Percentiles rank a stretch among this genome's conserved stretches.
Evolutionary conservation across 1,140 invertebrate species (phyloP).

Genomic region (Drosophila neocordata): DNA sequence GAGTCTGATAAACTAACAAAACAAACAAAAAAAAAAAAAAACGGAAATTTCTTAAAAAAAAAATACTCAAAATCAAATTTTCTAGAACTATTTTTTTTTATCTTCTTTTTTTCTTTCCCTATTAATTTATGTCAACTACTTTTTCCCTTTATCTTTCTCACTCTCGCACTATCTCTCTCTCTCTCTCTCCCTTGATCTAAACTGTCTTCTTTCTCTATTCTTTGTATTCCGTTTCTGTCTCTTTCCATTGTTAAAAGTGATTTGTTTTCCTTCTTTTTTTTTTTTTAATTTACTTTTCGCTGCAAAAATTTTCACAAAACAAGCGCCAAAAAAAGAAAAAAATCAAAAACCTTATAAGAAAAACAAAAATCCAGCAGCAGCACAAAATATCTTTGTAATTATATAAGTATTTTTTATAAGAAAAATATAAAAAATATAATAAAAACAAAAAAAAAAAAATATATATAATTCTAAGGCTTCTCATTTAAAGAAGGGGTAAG

Average conservation of each 20-base stretch:
- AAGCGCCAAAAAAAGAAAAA: conserved; percentile 43
- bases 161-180: conserved; percentile 29
- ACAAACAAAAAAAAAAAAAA: conserved; percentile 34
- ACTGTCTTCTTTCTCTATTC: conserved; percentile 18
- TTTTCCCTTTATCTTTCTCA: conserved; percentile 20
- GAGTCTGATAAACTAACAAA: conserved; percentile 81
- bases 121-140: conserved; percentile 25
- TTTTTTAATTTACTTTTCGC: conserved; percentile 58
- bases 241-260: conserved; percentile 58
- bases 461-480: background rate
- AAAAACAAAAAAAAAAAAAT: conserved; percentile 28
- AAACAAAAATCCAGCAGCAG: conserved; percentile 79
- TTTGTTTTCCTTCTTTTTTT: conserved; percentile 42
- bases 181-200: conserved; percentile 33
- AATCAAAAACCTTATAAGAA: conserved; percentile 34
- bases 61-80: conserved; percentile 42
- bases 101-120: background rate
- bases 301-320: conserved; percentile 51
- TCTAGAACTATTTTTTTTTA: conserved; percentile 10
- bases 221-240: conserved; percentile 29
- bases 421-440: conserved; percentile 80
- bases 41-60: conserved; percentile 43
- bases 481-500: no score
- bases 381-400: conserved; percentile 77
- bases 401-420: conserved; percentile 82